phyloP scores from a whole-genome alignment of 2,888 invertebrate genomes.

The Rapana venosa region DNA sequence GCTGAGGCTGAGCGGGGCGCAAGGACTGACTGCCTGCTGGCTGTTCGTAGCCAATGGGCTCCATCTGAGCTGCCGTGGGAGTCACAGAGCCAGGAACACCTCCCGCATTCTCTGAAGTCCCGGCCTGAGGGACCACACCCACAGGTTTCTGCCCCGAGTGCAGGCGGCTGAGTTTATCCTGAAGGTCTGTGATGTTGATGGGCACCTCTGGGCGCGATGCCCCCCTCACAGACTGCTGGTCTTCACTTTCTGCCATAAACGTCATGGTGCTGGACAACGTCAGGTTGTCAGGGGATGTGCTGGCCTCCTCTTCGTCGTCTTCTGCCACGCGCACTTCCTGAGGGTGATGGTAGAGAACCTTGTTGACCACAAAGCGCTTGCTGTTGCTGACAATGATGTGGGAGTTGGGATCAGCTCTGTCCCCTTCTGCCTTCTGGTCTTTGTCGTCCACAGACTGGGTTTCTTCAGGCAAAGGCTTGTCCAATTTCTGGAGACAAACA shows the following conservation, averaged over 20 bases:
- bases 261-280: conserved; percentile 28
- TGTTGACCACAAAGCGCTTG: conserved; percentile 66
- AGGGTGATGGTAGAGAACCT: conserved; percentile 58
- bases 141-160: conserved; percentile 54
- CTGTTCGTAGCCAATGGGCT: conserved; percentile 23
- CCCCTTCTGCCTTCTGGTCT: conserved; percentile 51
- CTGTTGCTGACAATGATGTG: conserved; percentile 66
- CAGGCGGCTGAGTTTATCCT: conserved; percentile 62
- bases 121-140: conserved; percentile 40
- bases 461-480: conserved; percentile 40
- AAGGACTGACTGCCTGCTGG: not conserved
- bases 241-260: conserved; percentile 11
- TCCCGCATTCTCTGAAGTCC: conserved; percentile 5
- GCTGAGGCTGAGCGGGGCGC: not conserved
- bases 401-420: conserved; percentile 46
- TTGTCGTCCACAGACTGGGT: conserved; percentile 49
- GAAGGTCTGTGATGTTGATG: conserved; percentile 68
- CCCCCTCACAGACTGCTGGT: conserved; percentile 54
- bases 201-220: conserved; percentile 60
- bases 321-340: conserved; percentile 64
- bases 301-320: conserved; percentile 63
- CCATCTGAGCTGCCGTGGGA: conserved; percentile 10
- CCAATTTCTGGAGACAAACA: conserved; percentile 54
- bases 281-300: conserved; percentile 55
- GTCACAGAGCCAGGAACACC: conserved; percentile 23